These are phyloP conservation scores for Acanthiza pusilla DNA, from an alignment of 2,797 vertebrate genomes.

Conservation along the genomic window DNA sequence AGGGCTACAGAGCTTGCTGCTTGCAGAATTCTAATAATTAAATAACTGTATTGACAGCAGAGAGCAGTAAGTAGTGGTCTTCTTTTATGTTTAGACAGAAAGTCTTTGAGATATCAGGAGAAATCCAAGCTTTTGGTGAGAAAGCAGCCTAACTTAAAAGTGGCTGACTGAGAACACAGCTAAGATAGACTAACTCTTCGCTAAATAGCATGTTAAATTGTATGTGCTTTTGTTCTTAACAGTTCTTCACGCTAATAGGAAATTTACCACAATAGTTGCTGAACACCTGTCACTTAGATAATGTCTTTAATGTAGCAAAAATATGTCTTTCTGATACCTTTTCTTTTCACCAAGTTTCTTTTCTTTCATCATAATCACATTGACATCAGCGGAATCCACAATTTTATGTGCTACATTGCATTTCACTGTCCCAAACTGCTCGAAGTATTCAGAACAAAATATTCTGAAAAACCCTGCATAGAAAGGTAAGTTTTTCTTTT, in stretches of 20 bases:
- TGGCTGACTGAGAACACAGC: not conserved
- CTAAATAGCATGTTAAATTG: not conserved
- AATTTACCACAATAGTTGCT: not conserved
- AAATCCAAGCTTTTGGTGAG: not conserved
- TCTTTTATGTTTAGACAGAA: not conserved
- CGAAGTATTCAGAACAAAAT: not conserved
- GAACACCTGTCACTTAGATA: not conserved
- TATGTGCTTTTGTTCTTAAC: not conserved
- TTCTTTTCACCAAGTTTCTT: not conserved
- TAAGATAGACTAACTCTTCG: not conserved
- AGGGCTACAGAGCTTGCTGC: not conserved
- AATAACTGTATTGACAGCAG: not conserved
- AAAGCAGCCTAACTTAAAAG: not conserved
- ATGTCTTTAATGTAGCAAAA: not conserved
- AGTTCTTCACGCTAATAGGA: not conserved
- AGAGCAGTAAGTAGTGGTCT: not conserved
- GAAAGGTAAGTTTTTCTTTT: not conserved
- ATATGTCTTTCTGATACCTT: not conserved
- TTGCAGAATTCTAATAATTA: not conserved
- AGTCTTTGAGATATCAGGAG: not conserved
- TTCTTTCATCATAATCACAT: not conserved
- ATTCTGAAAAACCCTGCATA: not conserved
- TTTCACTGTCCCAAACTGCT: not conserved
- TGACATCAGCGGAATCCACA: not conserved
- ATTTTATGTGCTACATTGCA: not conserved